phyloP scores from a whole-genome alignment of 2,888 invertebrate genomes.

The Atrina japonica region DNA sequence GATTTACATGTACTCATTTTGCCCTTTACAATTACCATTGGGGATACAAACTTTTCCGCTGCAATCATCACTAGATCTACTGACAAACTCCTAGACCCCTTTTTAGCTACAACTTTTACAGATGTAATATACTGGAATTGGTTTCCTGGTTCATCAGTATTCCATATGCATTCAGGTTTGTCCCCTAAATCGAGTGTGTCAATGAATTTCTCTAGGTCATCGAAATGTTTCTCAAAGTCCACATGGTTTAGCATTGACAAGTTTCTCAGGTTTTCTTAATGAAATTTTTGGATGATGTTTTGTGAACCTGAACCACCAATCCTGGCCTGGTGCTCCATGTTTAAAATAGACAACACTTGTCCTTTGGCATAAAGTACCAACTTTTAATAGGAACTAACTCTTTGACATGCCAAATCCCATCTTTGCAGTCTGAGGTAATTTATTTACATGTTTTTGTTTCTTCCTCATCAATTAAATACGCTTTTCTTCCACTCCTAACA shows the following conservation, averaged over 20 bases:
- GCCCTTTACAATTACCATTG: constrained; percentile 8
- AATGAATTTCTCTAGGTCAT: not conserved
- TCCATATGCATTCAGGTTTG: constrained; percentile 10
- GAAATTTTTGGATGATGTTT: too few relatives aligned
- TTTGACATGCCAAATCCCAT: not conserved
- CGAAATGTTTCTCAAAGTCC: not conserved
- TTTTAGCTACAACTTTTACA: constrained; percentile 8
- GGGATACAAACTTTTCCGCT: not conserved
- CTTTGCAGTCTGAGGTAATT: not conserved
- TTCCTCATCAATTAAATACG: not conserved
- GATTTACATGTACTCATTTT: not conserved
- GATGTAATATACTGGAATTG: not conserved
- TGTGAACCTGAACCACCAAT: not conserved
- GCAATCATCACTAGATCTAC: constrained; percentile 1
- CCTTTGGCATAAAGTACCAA: not conserved
- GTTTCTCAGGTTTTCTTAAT: not conserved
- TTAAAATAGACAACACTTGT: not conserved
- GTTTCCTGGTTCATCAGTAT: constrained; percentile 5
- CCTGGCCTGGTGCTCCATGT: not conserved
- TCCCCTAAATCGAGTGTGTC: not conserved
- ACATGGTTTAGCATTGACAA: not conserved
- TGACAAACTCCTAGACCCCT: not conserved
- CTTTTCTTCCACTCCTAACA: not conserved
- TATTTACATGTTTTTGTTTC: not conserved
- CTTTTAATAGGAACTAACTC: not conserved